A percentile compares a stretch with the other conserved stretches of the same genome.
Evolutionary conservation across 2,888 invertebrate species (phyloP).

Genomic region (Trichogramma evanescens): DNA sequence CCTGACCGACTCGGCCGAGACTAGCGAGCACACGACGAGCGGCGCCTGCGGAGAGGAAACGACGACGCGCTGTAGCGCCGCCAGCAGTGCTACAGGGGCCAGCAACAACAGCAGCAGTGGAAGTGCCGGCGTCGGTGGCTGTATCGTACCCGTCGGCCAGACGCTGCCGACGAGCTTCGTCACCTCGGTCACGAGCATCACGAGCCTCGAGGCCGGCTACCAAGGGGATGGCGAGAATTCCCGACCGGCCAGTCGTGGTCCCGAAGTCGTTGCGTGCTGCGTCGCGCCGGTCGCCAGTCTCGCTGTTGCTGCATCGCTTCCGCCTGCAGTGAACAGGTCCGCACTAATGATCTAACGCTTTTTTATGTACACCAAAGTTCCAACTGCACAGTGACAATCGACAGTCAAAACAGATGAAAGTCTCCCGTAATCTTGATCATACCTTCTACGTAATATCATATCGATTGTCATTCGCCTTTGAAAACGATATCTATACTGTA

Average conservation of each 20-base stretch:
- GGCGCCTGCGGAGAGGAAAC: not conserved
- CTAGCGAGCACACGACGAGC: constrained; percentile 19
- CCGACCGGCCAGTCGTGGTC: constrained; percentile 73
- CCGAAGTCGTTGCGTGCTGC: constrained; percentile 55
- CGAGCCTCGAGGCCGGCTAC: constrained; percentile 88
- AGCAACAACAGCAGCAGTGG: not conserved
- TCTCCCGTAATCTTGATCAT: too few relatives aligned
- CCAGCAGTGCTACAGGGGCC: constrained; percentile 1
- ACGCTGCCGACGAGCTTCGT: constrained; percentile 58
- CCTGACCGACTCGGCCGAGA: constrained; percentile 11
- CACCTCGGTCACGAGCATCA: constrained; percentile 83
- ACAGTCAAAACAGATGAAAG: too few relatives aligned
- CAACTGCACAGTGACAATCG: too few relatives aligned
- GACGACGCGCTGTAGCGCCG: not conserved
- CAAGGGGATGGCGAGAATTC: constrained; percentile 90
- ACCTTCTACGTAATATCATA: too few relatives aligned
- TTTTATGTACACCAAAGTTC: too few relatives aligned
- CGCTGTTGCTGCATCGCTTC: constrained; percentile 13
- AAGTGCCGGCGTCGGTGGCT: constrained; percentile 33
- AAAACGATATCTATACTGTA: too few relatives aligned
- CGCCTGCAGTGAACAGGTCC: not conserved
- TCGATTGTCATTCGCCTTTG: too few relatives aligned
- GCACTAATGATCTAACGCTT: too few relatives aligned
- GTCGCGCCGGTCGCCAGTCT: constrained; percentile 20
- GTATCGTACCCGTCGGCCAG: not conserved